Base-by-base conservation (phyloP, 2,113 vertebrate species). In the Semnornis frantzii region DNA sequence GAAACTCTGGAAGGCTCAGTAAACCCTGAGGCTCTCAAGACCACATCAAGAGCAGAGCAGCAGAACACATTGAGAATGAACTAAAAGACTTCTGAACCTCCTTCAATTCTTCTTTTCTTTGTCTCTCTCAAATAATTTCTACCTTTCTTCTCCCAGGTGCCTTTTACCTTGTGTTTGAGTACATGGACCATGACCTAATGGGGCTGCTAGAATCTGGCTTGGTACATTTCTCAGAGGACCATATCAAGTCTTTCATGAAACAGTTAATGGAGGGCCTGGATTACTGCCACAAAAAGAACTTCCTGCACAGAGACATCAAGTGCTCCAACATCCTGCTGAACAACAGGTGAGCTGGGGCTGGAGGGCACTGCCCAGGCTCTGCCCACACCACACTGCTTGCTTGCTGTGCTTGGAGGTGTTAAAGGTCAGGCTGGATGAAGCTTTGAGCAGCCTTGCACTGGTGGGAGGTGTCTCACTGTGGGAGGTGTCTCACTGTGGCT, bases 101-200 rank as follows among this genome's bases (percentile, higher is more conserved):
- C 12, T 79, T 73, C 21, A 4, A 10, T 54, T 58, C 46, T 8
- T 66, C 4, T 18, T 25, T 55, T 46, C 24, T 8, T 3, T 55
- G 15, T 65, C 7, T 55, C 27, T 52, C 27, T 77, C 44, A 25
- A 75, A 20, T 82, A 9, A 8, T 58, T 80, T 52, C 50, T 93
- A 2, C 86, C 37, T 72, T 33, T 50, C 3, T 52, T 72, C 2
- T 63, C 97, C 69, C 84, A 97, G 99, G 99, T 97, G 99, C 99
- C 79, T 99, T 99, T 98, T 99, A 99, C 95, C 98, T 99, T 97
- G 99, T 99, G 91, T 99, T 99, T 97, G 99, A 99, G 97, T 99
- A 99, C 97, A 99, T 99, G 99, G 99, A 99, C 97, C 99, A 99
- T 64, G 99, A 99, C 95, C 98, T 99, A 97, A 99, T 99, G 99